Evolutionary conservation across 2,888 invertebrate genomes (phyloP).

Genomic region (Amaurobius ferox): DNA sequence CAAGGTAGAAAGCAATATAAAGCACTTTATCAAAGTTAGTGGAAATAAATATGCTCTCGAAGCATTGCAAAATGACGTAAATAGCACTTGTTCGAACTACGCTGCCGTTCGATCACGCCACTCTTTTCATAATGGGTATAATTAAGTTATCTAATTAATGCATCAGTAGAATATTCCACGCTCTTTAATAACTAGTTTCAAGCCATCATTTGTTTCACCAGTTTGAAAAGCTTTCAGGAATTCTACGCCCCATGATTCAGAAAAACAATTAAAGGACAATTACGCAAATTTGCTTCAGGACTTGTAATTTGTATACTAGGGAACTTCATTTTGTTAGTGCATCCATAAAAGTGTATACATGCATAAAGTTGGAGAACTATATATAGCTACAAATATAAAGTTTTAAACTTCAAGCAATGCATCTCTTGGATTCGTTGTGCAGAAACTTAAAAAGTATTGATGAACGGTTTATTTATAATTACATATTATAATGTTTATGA

Average conservation of each 20-base stretch:
- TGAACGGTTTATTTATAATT: no score
- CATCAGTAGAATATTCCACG: conserved; percentile 1
- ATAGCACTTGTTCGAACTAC: conserved; percentile 1
- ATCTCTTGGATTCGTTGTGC: no score
- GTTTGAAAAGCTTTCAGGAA: conserved; percentile 1
- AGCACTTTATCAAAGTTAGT: neutral
- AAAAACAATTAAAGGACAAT: conserved; percentile 8
- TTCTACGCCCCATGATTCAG: neutral
- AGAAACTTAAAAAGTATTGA: no score
- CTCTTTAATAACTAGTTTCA: neutral
- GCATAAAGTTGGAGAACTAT: no score
- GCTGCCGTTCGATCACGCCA: neutral
- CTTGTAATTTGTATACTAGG: no score
- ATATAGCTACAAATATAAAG: no score
- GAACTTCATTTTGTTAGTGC: neutral
- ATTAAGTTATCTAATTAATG: neutral
- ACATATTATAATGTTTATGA: no score
- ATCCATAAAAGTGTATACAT: neutral
- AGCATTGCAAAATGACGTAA: neutral
- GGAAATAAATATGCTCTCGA: neutral
- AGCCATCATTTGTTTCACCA: neutral
- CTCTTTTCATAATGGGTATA: conserved; percentile 4
- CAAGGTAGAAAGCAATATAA: neutral
- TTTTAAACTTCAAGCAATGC: no score
- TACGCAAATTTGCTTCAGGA: conserved; percentile 4